Evolutionary conservation across 2,797 vertebrate species (phyloP).

Genomic region (Coracias cyanogaster): DNA sequence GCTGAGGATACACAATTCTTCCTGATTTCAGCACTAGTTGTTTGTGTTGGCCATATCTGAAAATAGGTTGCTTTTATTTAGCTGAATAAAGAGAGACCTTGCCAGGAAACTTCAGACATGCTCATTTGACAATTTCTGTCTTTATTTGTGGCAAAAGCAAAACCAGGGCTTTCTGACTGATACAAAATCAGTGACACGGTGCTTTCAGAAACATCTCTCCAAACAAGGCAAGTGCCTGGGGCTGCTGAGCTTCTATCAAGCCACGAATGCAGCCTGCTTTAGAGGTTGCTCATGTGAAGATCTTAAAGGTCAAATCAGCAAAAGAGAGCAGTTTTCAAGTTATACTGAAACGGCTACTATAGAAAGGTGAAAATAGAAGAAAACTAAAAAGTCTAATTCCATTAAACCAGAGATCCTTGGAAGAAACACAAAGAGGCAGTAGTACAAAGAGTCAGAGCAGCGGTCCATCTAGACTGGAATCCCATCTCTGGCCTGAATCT

Average conservation of each 20-base stretch:
- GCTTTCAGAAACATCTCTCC: neutral
- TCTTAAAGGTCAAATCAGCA: neutral
- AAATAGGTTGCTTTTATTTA: neutral
- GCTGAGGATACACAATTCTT: neutral
- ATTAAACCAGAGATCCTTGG: neutral
- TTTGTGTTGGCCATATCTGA: neutral
- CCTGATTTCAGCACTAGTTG: neutral
- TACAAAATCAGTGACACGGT: neutral
- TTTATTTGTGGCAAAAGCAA: neutral
- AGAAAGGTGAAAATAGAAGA: neutral
- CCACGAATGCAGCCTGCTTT: neutral
- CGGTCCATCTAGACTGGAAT: neutral
- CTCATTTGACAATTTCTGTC: neutral
- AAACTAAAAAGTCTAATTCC: neutral
- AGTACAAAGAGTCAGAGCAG: neutral
- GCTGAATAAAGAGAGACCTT: neutral
- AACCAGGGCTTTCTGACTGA: neutral
- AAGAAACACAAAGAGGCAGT: neutral
- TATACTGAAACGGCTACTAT: neutral
- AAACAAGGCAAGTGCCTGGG: neutral
- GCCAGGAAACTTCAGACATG: neutral
- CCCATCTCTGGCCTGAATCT: neutral
- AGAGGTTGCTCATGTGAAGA: neutral
- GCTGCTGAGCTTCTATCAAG: neutral
- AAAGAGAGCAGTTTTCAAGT: neutral